Evolutionary conservation across 2,113 vertebrate genomes (phyloP), one percentile per base, ranked within the genome.

Genomic region (Hippopotamus amphibius): DNA sequence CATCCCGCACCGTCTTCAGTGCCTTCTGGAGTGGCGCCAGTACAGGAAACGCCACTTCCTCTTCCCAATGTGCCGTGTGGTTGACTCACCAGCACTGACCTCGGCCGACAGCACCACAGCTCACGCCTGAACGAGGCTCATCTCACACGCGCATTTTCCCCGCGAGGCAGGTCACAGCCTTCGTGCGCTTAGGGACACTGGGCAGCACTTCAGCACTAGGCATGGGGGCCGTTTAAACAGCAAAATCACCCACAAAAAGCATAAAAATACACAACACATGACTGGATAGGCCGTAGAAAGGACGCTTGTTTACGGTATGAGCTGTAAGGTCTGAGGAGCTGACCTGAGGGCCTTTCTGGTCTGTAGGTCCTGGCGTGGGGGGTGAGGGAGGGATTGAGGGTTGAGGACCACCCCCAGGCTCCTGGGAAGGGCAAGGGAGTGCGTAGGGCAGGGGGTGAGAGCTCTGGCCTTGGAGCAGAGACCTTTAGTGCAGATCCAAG

Each of bases 321-420:
- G 19, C 55, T 57, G 55, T 8, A 19, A 57, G 17, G 55, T 57
- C 7, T 21, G 19, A 57, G 46, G 3, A 68, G 50, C 59, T 12
- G 59, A 48, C 7, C 41, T 50, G 71, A 77, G 87, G 24, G 2
- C 33, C 1, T 0, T 57, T 57, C 28, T 10, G 50, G 22, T 46
- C 26, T 3, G 7, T 5, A 15, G 26, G 22, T 22, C 21, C 82
- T 13, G 41, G 22, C 5, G 0, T 10, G 33, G 17, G 26, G 28
- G 46, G 59, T 19, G 2, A 24, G 21, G 50, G 77, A 53, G 61
- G 43, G 16, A 53, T 28, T 21, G 55, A 0, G 19, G 19, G 55
- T 8, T 57, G 48, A 21, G 55, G 26, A 16, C 48, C 2, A 14
- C 9, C 0, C 14, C 5, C 5, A 2, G 33, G 17, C 24, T 30